phyloP scores from a whole-genome alignment of 2,797 vertebrate species.

The Dryobates pubescens region DNA sequence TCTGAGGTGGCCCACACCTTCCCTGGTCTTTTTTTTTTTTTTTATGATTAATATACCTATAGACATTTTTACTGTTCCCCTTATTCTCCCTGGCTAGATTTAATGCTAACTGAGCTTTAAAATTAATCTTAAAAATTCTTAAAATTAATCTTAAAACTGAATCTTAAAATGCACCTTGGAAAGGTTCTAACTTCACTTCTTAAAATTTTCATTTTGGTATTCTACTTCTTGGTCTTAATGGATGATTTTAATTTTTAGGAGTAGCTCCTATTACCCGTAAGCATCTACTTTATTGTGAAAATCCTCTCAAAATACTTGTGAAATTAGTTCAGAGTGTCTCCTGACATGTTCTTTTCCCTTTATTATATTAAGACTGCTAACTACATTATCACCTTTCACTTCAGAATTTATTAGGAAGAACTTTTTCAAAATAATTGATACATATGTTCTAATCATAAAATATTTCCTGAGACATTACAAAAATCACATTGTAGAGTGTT shows the following conservation, averaged over 20 bases:
- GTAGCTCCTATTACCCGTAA: background rate
- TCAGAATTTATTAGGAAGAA: background rate
- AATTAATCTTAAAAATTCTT: no score
- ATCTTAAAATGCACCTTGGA: background rate
- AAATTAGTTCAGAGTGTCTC: background rate
- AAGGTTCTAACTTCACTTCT: background rate
- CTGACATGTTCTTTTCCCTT: background rate
- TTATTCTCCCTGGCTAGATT: no score
- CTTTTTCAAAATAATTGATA: background rate
- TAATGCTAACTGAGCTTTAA: no score
- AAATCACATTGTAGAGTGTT: fast-evolving
- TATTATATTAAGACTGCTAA: background rate
- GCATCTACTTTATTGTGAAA: background rate
- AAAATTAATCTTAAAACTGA: background rate
- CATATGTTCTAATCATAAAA: background rate
- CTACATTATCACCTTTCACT: fast-evolving
- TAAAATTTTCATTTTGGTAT: background rate
- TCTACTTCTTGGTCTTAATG: background rate
- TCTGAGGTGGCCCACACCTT: no score
- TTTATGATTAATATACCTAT: no score
- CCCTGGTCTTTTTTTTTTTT: no score
- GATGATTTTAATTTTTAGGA: background rate
- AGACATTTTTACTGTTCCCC: no score
- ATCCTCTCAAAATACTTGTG: background rate
- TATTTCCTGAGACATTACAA: background rate